Conservation (phyloP, 1,140 invertebrate species). For the Drosophila insularis region DNA sequence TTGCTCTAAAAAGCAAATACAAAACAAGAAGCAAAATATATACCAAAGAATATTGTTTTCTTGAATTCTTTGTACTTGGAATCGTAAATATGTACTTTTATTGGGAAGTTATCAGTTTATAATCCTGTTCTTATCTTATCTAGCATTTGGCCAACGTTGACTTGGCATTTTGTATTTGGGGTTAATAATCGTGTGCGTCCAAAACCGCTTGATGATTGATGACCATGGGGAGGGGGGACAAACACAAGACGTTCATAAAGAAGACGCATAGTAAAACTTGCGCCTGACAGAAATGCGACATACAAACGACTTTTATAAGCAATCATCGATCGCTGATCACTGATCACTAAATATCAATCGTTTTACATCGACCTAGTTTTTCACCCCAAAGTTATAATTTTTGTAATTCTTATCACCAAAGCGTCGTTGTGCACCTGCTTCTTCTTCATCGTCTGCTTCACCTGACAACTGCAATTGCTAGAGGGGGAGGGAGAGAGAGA, state of each 20-base stretch:
- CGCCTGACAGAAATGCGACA: constrained; percentile 32
- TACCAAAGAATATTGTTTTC: background rate
- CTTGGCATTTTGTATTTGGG: background rate
- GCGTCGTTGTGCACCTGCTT: constrained; percentile 31
- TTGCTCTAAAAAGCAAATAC: constrained; percentile 4
- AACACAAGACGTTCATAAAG: background rate
- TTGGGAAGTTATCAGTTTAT: constrained; percentile 23
- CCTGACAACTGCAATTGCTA: background rate
- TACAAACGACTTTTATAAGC: constrained; percentile 50
- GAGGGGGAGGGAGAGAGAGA: background rate
- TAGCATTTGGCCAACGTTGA: background rate
- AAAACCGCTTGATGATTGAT: background rate
- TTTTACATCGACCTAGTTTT: constrained; percentile 56
- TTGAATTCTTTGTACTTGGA: constrained; percentile 15
- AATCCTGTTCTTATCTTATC: constrained; percentile 49
- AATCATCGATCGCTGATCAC: constrained; percentile 39
- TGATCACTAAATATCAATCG: constrained; percentile 35
- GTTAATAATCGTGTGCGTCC: background rate
- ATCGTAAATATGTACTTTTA: constrained; percentile 5
- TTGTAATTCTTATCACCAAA: constrained; percentile 1
- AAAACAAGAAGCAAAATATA: background rate
- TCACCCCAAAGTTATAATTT: constrained; percentile 32
- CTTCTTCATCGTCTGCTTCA: background rate
- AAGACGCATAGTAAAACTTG: no score
- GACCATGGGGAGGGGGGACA: background rate